Percentiles rank a stretch among this genome's conserved stretches.
phyloP scores from a whole-genome alignment of 2,888 invertebrate genomes.

The Biston betularia region DNA sequence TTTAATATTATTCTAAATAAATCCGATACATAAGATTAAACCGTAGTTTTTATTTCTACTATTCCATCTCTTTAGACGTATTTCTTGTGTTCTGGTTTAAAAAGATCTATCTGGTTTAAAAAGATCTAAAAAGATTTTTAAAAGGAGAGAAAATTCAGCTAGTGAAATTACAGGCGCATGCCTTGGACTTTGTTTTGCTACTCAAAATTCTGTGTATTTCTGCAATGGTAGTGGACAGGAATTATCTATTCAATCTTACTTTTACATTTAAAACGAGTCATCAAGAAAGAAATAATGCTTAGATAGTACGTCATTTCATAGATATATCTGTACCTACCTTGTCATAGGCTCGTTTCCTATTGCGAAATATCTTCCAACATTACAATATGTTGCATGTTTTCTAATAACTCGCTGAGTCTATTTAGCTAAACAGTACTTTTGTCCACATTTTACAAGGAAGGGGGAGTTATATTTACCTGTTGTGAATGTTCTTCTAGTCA shows the following conservation, averaged over 20 bases:
- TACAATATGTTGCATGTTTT: conserved; percentile 19
- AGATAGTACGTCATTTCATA: neutral
- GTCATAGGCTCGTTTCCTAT: neutral
- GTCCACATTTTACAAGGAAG: conserved; percentile 39
- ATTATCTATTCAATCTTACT: too few relatives aligned
- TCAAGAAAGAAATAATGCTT: neutral
- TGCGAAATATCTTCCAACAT: conserved; percentile 29
- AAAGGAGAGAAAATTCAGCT: too few relatives aligned
- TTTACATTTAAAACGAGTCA: too few relatives aligned
- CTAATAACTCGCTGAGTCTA: conserved; percentile 29
- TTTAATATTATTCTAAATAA: neutral
- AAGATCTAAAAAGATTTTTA: too few relatives aligned
- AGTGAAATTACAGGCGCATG: too few relatives aligned
- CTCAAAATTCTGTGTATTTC: too few relatives aligned
- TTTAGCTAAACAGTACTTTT: conserved; percentile 1
- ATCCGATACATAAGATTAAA: neutral
- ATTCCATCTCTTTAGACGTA: too few relatives aligned
- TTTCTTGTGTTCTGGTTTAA: too few relatives aligned
- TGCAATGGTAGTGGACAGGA: too few relatives aligned
- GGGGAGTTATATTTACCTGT: conserved; percentile 7
- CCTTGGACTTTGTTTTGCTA: too few relatives aligned
- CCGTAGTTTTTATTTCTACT: neutral
- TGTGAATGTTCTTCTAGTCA: conserved; percentile 18
- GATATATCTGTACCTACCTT: neutral
- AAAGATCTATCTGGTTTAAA: too few relatives aligned